phyloP scores from a whole-genome alignment of 2,113 vertebrate species.

The Carassius auratus region DNA sequence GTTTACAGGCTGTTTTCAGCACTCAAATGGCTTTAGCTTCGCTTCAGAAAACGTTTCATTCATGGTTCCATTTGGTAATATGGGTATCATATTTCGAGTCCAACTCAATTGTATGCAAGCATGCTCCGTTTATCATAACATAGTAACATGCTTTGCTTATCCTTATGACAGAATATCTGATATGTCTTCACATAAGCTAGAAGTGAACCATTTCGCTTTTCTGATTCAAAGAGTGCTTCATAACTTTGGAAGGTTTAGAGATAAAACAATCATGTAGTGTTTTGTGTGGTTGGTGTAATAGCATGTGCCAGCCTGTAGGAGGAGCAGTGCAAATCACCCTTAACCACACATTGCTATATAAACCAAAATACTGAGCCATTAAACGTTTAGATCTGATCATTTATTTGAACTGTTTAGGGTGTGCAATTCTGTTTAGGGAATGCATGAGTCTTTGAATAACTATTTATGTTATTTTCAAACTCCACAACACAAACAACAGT shows the following conservation, averaged over 20 bases:
- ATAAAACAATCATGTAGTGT: background rate
- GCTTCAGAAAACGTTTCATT: background rate
- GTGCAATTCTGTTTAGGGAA: background rate
- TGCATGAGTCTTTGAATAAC: background rate
- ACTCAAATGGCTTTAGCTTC: background rate
- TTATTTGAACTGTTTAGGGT: background rate
- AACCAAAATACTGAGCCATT: background rate
- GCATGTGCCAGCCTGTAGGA: slow-evolving; percentile 66
- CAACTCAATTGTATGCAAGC: background rate
- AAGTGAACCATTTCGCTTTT: background rate
- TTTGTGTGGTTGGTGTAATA: background rate
- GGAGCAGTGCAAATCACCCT: slow-evolving; percentile 63
- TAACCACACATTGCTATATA: background rate
- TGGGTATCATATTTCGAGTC: background rate
- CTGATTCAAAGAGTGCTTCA: background rate
- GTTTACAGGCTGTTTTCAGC: background rate
- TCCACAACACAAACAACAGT: background rate
- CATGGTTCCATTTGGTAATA: background rate
- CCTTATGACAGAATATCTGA: background rate
- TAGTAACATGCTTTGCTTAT: background rate
- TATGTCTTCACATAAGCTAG: background rate
- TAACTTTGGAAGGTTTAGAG: background rate
- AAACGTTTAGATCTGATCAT: background rate
- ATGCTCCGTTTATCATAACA: background rate
- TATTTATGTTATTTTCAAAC: background rate